phyloP scores from a whole-genome alignment of 2,797 vertebrate species.

The Siniperca scherzeri region DNA sequence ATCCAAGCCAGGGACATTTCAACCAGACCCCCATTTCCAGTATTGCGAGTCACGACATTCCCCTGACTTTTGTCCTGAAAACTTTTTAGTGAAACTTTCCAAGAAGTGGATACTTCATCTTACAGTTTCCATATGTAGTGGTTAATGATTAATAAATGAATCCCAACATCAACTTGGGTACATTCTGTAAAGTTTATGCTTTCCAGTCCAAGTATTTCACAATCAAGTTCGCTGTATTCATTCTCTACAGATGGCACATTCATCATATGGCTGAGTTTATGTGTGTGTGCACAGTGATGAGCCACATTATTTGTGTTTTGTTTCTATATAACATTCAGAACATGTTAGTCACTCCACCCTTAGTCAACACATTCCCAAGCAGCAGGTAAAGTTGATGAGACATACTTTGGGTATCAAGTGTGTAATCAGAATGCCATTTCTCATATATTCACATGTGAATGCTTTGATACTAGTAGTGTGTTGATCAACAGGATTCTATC shows the following conservation, averaged over 20 bases:
- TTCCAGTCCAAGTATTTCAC: constrained; percentile 61
- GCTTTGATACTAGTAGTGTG: not conserved
- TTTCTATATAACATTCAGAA: constrained; percentile 33
- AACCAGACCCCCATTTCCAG: constrained; percentile 52
- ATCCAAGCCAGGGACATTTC: constrained; percentile 67
- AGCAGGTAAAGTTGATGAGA: constrained; percentile 21
- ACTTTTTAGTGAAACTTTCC: constrained; percentile 52
- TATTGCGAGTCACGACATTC: constrained; percentile 65
- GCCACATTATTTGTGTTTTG: constrained; percentile 34
- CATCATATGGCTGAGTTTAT: constrained; percentile 26
- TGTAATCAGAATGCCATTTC: constrained; percentile 16
- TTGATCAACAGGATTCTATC: not conserved
- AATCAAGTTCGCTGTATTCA: constrained; percentile 38
- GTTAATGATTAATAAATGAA: constrained; percentile 4
- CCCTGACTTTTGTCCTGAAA: constrained; percentile 38
- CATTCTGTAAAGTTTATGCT: constrained; percentile 11
- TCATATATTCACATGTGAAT: constrained; percentile 8
- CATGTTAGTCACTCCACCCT: constrained; percentile 39
- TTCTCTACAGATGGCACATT: constrained; percentile 36
- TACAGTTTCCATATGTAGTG: not conserved
- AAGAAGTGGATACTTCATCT: not conserved
- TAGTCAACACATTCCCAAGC: constrained; percentile 49
- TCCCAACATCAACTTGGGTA: constrained; percentile 6
- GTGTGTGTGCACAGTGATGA: constrained; percentile 4
- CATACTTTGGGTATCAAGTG: constrained; percentile 5